A percentile compares a stretch with the other conserved stretches of the same genome.
These are phyloP conservation scores for Ploceus nigricollis DNA, from an alignment of 2,113 vertebrate species.

Conservation along the genomic window DNA sequence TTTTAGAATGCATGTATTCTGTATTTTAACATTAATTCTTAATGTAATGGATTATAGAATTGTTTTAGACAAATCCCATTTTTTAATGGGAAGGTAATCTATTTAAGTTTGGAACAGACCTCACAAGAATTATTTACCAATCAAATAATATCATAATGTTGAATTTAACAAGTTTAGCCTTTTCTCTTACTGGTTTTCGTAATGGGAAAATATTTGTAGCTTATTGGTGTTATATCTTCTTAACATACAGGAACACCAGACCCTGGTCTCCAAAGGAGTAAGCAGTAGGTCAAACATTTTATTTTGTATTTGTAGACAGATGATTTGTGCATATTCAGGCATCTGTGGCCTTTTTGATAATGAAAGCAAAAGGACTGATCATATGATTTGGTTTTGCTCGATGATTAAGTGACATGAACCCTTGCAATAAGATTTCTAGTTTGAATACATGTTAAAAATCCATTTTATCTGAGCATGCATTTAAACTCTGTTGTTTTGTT, in stretches of 20 bases:
- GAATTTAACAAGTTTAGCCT: neutral
- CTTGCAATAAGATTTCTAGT: neutral
- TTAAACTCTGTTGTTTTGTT: neutral
- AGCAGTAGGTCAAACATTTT: neutral
- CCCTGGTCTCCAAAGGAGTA: neutral
- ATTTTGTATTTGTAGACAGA: neutral
- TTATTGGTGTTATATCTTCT: neutral
- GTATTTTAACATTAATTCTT: neutral
- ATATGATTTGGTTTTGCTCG: neutral
- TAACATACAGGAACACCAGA: neutral
- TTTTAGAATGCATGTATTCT: neutral
- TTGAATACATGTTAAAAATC: neutral
- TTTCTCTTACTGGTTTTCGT: neutral
- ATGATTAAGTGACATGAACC: neutral
- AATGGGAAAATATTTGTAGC: neutral
- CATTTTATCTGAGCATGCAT: neutral
- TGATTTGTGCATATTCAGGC: neutral
- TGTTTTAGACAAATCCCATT: neutral
- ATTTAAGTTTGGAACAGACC: neutral
- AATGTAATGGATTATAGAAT: neutral
- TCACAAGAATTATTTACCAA: neutral
- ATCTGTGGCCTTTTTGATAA: neutral
- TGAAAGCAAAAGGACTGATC: neutral
- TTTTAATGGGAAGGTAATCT: neutral
- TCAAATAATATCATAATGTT: neutral